Conservation (phyloP, 2,888 invertebrate genomes). For the Camponotus fellah region DNA sequence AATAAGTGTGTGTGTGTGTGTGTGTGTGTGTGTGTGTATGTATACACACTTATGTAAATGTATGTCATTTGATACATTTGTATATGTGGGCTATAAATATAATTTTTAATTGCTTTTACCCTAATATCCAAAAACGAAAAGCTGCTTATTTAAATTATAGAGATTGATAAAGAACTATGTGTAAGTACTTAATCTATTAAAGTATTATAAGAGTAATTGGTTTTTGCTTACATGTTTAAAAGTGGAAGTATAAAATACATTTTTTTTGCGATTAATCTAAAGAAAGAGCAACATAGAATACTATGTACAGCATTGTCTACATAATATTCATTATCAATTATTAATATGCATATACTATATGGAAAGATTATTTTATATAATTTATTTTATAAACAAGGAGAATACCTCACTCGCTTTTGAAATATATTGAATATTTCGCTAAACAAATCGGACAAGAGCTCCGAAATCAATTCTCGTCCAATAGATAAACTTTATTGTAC, state of each 20-base stretch:
- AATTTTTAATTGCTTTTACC: constrained; percentile 48
- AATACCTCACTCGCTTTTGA: not conserved
- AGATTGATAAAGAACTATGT: constrained; percentile 57
- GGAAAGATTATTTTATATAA: not conserved
- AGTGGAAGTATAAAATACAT: constrained; percentile 78
- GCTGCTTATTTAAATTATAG: constrained; percentile 57
- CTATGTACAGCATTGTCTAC: constrained; percentile 74
- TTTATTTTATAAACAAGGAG: constrained; percentile 2
- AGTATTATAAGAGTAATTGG: constrained; percentile 77
- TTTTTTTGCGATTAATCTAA: constrained; percentile 64
- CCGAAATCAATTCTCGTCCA: not conserved
- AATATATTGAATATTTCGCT: not conserved
- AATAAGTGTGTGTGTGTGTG: no score
- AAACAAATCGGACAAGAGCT: not conserved
- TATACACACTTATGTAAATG: no score
- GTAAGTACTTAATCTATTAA: constrained; percentile 73
- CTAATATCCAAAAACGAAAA: constrained; percentile 17
- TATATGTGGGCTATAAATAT: constrained; percentile 36
- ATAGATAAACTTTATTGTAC: not conserved
- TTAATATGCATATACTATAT: not conserved
- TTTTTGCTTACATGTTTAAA: constrained; percentile 73
- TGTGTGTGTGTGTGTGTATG: not conserved
- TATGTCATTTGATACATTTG: constrained; percentile 34
- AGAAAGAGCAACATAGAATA: constrained; percentile 69
- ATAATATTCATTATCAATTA: constrained; percentile 1